A percentile compares a stretch with the other conserved stretches of the same genome.
Conservation (phyloP, 2,113 vertebrate species). For the Centropus unirufus region DNA sequence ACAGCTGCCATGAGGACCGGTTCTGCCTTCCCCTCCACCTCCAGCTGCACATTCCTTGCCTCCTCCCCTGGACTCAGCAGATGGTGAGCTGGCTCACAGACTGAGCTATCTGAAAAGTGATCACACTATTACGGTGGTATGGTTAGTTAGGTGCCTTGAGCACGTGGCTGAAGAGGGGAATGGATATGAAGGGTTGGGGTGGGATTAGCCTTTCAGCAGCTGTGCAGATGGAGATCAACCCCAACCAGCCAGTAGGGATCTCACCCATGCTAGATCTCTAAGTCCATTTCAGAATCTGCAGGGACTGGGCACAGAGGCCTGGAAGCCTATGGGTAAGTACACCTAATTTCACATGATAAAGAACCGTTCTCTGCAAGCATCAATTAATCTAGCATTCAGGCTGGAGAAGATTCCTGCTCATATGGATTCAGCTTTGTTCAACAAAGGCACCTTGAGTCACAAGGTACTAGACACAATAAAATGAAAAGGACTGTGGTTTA, state of each 20-base stretch:
- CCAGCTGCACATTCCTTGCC: conserved; percentile 1
- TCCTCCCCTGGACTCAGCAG: neutral
- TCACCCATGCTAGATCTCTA: neutral
- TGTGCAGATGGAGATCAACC: neutral
- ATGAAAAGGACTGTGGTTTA: neutral
- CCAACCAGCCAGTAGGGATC: neutral
- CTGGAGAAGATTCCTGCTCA: neutral
- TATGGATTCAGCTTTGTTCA: neutral
- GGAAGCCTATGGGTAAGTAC: neutral
- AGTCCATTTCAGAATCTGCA: neutral
- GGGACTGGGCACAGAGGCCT: neutral
- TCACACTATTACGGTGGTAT: rapidly evolving
- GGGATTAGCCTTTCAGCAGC: neutral
- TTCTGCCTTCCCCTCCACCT: neutral
- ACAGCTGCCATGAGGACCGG: rapidly evolving
- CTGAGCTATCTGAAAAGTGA: neutral
- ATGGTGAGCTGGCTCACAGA: neutral
- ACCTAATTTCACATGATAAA: neutral
- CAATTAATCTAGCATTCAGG: neutral
- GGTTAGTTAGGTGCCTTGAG: neutral
- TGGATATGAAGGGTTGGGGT: neutral
- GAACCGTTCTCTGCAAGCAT: neutral
- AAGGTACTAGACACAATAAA: neutral
- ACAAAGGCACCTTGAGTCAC: neutral
- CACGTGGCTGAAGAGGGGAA: rapidly evolving